Base-by-base conservation (phyloP, 1,140 invertebrate genomes). In the Aphelinus certus region DNA sequence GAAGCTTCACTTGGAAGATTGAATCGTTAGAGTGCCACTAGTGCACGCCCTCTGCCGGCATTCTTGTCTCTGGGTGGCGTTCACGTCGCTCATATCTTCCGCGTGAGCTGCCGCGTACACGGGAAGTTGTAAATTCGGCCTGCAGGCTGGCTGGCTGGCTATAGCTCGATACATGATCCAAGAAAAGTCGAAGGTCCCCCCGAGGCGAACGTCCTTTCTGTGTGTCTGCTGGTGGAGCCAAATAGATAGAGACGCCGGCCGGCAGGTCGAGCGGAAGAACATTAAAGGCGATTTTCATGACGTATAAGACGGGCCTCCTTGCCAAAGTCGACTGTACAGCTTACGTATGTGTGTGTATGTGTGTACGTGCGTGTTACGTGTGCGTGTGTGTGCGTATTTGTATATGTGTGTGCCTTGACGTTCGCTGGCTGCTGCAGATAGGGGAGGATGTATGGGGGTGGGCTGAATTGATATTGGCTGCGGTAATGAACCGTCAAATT, bases 211-310 rank as follows among this genome's bases (percentile, higher is more conserved):
- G 47, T 67, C 56, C 10, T 60, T 46, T 55, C 49, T 55, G 60
- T 63, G 58, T 55, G 60, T 7, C 26, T 42, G 65, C 42, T n/a
- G 51, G 53, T 10, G 62, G 56, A 49, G 63, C 56, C 71, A 72
- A 51, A 65, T 60, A 60, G 60, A 71, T 51, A 55, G 9, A 51
- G 67, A 53, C 45, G 66, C n/a, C 48, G 60, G 7, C 7, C 61
- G 68, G 43, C 65, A 68, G 60, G 51, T 75, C 73, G 55, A 66
- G 55, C 62, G 74, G 68, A 75, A 75, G 68, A 75, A 75, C 74
- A 75, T 75, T 71, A 75, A 75, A 75, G 74, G 67, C 72, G 72
- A 74, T 74, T 74, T 62, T 68, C 72, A 57, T 51, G 65, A 68
- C 65, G 47, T 64, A 46, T 62, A 70, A 57, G 66, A 58, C 51